Conservation (phyloP, 2,888 invertebrate genomes). For the Drosophila paucipuncta region DNA sequence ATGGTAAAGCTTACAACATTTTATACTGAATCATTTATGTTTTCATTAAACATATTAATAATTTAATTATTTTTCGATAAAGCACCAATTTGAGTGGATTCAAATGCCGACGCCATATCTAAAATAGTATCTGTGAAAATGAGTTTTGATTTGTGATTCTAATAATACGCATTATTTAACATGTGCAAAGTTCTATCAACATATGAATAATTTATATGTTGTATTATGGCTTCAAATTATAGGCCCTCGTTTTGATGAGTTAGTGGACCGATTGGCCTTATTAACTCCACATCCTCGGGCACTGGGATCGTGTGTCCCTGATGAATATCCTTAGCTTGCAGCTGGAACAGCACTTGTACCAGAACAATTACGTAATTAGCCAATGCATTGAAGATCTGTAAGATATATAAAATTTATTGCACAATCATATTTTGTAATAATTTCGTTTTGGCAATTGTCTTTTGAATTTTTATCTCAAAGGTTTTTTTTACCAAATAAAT, state of each 20-base stretch:
- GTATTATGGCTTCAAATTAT: background rate
- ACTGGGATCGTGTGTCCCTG: slow-evolving; percentile 20
- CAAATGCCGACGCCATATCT: background rate
- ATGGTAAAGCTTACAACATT: background rate
- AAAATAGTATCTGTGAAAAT: background rate
- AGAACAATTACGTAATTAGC: slow-evolving; percentile 80
- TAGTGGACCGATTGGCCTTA: slow-evolving; percentile 27
- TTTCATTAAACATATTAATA: background rate
- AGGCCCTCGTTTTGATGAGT: slow-evolving; percentile 27
- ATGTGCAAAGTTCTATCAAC: background rate
- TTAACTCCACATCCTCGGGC: slow-evolving; percentile 55
- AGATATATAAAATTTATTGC: background rate
- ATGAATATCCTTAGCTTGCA: slow-evolving; percentile 51
- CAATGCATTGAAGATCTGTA: slow-evolving; percentile 76
- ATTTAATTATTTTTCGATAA: background rate
- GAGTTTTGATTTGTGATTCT: background rate
- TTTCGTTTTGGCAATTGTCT: background rate
- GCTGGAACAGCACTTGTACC: slow-evolving; percentile 81
- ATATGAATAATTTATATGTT: background rate
- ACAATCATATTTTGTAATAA: background rate
- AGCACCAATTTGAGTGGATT: background rate
- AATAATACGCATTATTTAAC: background rate
- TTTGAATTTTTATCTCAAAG: background rate
- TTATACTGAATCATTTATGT: background rate
- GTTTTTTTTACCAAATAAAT: background rate